Evolutionary conservation across 2,888 invertebrate genomes (phyloP).

Genomic region (Dysmachus trigonus): DNA sequence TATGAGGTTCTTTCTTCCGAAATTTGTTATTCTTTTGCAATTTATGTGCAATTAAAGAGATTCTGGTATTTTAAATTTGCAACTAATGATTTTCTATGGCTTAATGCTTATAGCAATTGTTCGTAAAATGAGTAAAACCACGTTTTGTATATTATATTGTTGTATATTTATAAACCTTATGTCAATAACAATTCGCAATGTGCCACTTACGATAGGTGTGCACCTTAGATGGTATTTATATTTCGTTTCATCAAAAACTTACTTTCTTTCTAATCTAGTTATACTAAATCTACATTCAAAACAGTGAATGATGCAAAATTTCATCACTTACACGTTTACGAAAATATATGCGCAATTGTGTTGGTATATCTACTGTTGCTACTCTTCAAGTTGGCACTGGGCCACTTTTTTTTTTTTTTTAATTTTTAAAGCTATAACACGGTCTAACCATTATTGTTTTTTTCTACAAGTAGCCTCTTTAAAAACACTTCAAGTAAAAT

Average conservation of each 20-base stretch:
- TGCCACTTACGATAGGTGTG: background rate
- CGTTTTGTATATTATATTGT: background rate
- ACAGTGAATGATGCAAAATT: constrained; percentile 28
- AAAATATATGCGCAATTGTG: constrained; percentile 15
- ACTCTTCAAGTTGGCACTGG: constrained; percentile 21
- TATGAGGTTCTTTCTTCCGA: background rate
- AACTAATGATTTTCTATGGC: background rate
- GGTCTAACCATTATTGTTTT: background rate
- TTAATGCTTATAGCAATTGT: background rate
- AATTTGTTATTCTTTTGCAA: background rate
- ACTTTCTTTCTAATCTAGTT: background rate
- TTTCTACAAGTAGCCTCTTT: background rate
- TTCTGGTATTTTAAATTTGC: background rate
- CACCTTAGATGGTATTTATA: background rate
- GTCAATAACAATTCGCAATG: background rate
- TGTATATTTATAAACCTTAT: background rate
- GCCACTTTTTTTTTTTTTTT: background rate
- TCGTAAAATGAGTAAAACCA: background rate
- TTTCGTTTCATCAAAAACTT: background rate
- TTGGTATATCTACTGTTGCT: background rate
- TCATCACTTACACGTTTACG: background rate
- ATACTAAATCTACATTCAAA: background rate
- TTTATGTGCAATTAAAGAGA: background rate
- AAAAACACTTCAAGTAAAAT: background rate
- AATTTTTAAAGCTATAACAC: constrained; percentile 23